phyloP scores from a whole-genome alignment of 2,888 invertebrate genomes.

The Gortyna flavago region DNA sequence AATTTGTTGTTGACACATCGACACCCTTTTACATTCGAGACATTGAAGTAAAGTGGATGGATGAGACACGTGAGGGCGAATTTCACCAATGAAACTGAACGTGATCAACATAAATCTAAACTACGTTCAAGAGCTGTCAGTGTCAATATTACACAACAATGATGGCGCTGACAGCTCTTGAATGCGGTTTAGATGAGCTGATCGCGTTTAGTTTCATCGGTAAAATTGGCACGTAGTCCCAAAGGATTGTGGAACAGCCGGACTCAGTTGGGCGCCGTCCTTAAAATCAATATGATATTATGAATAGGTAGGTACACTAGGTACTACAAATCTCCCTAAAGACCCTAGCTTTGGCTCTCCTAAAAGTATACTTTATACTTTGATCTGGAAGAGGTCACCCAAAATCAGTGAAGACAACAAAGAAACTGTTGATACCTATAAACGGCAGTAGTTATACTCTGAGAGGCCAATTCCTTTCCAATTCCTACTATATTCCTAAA shows the following conservation, averaged over 20 bases:
- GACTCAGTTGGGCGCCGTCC: too few species aligned
- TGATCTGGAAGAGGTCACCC: neutral
- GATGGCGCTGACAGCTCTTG: neutral
- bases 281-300: neutral
- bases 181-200: neutral
- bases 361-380: neutral
- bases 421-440: neutral
- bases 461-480: neutral
- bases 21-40: constrained; percentile 26
- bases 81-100: constrained; percentile 1
- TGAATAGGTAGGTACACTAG: neutral
- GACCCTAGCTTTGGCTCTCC: neutral
- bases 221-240: neutral
- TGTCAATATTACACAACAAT: neutral
- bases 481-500: neutral
- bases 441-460: neutral
- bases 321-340: neutral
- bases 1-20: constrained; percentile 47
- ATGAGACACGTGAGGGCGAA: neutral
- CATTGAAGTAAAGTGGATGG: constrained; percentile 29
- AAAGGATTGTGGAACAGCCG: too few species aligned
- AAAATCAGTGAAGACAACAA: neutral
- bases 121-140: neutral
- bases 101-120: neutral
- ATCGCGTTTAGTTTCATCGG: neutral